phyloP scores from a whole-genome alignment of 2,797 vertebrate species.

The Acipenser transmontanus region DNA sequence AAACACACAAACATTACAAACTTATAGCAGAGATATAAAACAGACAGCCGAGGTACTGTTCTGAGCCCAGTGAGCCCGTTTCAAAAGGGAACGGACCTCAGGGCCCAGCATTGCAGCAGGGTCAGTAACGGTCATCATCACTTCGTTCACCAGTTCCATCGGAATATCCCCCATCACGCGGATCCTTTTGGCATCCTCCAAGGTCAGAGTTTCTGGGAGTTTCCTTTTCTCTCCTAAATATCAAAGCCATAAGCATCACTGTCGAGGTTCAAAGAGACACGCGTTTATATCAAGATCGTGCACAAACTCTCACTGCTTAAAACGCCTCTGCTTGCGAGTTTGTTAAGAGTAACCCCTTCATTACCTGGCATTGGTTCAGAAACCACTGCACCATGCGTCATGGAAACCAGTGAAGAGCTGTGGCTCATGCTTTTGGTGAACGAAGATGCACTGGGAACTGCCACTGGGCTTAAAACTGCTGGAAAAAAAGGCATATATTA shows the following conservation, averaged over 20 bases:
- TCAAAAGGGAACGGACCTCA: slow-evolving; percentile 55
- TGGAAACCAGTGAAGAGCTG: slow-evolving; percentile 57
- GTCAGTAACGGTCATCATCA: slow-evolving; percentile 97
- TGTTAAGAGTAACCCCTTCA: too few species aligned
- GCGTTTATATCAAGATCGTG: too few species aligned
- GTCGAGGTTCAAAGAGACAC: too few species aligned
- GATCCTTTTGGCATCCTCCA: slow-evolving; percentile 93
- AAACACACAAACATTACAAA: too few species aligned
- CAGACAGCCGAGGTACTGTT: too few species aligned
- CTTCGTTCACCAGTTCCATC: slow-evolving; percentile 97
- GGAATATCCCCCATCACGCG: slow-evolving; percentile 97
- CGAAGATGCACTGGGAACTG: slow-evolving; percentile 70
- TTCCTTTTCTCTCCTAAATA: slow-evolving; percentile 87
- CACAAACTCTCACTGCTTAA: too few species aligned
- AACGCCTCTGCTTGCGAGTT: too few species aligned
- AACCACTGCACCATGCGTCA: slow-evolving; percentile 60
- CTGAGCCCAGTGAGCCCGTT: too few species aligned
- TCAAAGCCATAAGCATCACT: too few species aligned
- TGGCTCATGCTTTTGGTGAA: slow-evolving; percentile 76
- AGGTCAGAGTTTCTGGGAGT: slow-evolving; percentile 81
- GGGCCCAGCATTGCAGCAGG: slow-evolving; percentile 95
- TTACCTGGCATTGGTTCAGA: slow-evolving; percentile 78
- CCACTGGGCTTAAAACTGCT: slow-evolving; percentile 69
- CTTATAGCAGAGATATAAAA: too few species aligned
- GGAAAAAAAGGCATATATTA: neutral